phyloP scores from a whole-genome alignment of 1,140 invertebrate species.

The Heliconius eleuchia region DNA sequence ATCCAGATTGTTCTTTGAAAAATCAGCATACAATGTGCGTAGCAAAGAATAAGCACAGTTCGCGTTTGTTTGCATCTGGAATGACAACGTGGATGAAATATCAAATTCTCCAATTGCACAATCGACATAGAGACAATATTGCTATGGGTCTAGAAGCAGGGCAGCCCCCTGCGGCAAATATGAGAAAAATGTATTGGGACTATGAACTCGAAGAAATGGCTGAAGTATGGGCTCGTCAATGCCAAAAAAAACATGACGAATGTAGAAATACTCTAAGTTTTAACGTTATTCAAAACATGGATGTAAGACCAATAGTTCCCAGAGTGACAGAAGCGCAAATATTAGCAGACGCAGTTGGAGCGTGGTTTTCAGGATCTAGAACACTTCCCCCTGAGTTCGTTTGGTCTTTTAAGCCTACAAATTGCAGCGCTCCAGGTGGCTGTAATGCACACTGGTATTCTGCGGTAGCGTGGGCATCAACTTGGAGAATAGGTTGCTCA shows the following conservation, averaged over 20 bases:
- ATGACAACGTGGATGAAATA: conserved; percentile 75
- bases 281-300: conserved; percentile 73
- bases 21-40: conserved; percentile 71
- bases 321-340: conserved; percentile 70
- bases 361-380: conserved; percentile 71
- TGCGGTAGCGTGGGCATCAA: conserved; percentile 68
- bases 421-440: conserved; percentile 65
- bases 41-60: conserved; percentile 56
- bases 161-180: conserved; percentile 70
- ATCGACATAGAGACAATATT: conserved; percentile 71
- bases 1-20: conserved; percentile 69
- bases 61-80: conserved; percentile 64
- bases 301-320: conserved; percentile 61
- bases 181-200: conserved; percentile 77
- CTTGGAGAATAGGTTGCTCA: conserved; percentile 72
- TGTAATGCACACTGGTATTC: conserved; percentile 73
- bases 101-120: conserved; percentile 66
- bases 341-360: conserved; percentile 64
- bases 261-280: conserved; percentile 71
- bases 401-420: conserved; percentile 61
- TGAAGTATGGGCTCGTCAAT: conserved; percentile 70
- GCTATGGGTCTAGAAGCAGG: conserved; percentile 71
- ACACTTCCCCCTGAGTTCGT: conserved; percentile 60
- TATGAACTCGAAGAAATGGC: conserved; percentile 72
- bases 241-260: conserved; percentile 72